phyloP scores from a whole-genome alignment of 2,797 vertebrate genomes.

The Anabas testudineus region DNA sequence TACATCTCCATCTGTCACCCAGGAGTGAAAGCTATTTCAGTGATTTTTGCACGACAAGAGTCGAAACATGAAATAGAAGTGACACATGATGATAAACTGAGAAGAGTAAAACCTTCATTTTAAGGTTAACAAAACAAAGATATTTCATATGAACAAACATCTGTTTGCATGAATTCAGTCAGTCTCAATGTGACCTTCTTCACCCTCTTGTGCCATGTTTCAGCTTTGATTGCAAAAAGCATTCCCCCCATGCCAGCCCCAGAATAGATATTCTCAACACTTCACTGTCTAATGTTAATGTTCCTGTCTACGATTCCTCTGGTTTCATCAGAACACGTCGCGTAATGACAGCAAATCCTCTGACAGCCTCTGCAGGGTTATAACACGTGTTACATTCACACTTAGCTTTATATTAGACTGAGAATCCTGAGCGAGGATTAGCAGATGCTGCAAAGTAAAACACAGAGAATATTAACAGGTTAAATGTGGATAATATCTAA shows the following conservation, averaged over 20 bases:
- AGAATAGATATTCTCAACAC: constrained; percentile 66
- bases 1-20: constrained; percentile 74
- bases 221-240: constrained; percentile 55
- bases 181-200: constrained; percentile 55
- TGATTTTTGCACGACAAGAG: constrained; percentile 63
- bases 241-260: constrained; percentile 45
- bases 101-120: neutral
- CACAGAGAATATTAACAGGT: no score
- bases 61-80: constrained; percentile 20
- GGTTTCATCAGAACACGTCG: constrained; percentile 30
- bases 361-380: constrained; percentile 5
- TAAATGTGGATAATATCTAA: no score
- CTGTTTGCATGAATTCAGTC: neutral
- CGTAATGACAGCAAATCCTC: constrained; percentile 19
- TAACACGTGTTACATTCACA: constrained; percentile 32
- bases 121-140: neutral
- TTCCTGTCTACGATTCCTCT: constrained; percentile 36
- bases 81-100: constrained; percentile 2
- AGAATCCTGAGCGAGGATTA: neutral
- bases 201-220: constrained; percentile 22
- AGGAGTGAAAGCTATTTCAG: constrained; percentile 70
- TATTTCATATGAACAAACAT: no score
- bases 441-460: neutral
- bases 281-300: constrained; percentile 32
- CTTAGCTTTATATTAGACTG: neutral